Percentiles rank a stretch among this genome's conserved stretches.
Conservation (phyloP, 2,113 vertebrate genomes). For the Lophius piscatorius region DNA sequence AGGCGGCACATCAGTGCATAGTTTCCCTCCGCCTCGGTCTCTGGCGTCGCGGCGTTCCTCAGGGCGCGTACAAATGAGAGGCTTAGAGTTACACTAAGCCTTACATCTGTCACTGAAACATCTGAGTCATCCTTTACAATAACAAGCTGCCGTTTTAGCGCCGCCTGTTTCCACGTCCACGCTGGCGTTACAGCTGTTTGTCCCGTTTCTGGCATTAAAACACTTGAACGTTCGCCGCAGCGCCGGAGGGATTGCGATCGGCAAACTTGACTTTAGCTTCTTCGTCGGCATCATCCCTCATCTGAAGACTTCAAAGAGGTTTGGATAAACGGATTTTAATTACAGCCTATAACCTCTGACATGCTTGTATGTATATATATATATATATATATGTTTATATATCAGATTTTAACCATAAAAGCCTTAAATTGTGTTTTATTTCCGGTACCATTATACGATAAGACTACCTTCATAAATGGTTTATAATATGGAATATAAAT, state of each 20-base stretch:
- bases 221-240: neutral
- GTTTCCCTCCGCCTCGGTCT: constrained; percentile 68
- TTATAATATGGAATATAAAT: no score
- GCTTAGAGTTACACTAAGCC: constrained; percentile 64
- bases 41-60: constrained; percentile 60
- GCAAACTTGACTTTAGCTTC: constrained; percentile 3
- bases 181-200: constrained; percentile 24
- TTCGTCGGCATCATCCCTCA: neutral
- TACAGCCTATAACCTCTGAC: no score
- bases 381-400: no score
- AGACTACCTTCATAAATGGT: no score
- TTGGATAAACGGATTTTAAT: no score
- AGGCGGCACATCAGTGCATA: constrained; percentile 62
- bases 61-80: constrained; percentile 59
- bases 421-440: no score
- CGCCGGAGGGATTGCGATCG: neutral
- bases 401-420: no score
- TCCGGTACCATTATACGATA: no score
- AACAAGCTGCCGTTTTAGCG: constrained; percentile 45
- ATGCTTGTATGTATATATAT: no score
- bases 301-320: neutral
- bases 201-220: constrained; percentile 11
- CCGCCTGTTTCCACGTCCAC: constrained; percentile 17
- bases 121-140: constrained; percentile 52
- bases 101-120: constrained; percentile 73